Conservation (phyloP, 1,140 invertebrate genomes). For the Druon quercuslanigerum region DNA sequence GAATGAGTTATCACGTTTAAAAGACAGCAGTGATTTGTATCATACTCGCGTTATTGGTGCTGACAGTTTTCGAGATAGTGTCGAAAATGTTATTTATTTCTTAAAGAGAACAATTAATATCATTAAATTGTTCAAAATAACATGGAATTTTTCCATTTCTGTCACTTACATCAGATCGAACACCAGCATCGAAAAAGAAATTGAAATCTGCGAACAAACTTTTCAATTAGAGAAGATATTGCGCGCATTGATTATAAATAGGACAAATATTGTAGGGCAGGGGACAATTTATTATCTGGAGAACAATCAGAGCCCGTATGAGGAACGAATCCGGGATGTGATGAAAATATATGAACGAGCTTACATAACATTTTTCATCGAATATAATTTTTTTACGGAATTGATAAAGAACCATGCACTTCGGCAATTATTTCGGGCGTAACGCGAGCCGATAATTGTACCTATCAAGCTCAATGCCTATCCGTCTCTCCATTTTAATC, state of each 20-base stretch:
- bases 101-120: too few species aligned
- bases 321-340: background rate
- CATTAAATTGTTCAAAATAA: too few species aligned
- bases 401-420: background rate
- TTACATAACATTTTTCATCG: background rate
- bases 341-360: background rate
- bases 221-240: background rate
- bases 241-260: background rate
- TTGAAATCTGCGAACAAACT: background rate
- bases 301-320: background rate
- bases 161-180: background rate
- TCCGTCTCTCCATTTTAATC: background rate
- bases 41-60: too few species aligned
- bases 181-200: background rate
- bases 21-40: too few species aligned
- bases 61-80: too few species aligned
- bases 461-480: slow-evolving; percentile 2
- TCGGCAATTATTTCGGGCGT: background rate
- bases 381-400: background rate
- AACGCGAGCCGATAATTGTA: slow-evolving; percentile 1
- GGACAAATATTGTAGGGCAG: background rate
- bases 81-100: too few species aligned
- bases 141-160: background rate
- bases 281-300: background rate
- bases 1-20: too few species aligned